phyloP scores from a whole-genome alignment of 2,888 invertebrate genomes.

The Chrysomela aeneicollis region DNA sequence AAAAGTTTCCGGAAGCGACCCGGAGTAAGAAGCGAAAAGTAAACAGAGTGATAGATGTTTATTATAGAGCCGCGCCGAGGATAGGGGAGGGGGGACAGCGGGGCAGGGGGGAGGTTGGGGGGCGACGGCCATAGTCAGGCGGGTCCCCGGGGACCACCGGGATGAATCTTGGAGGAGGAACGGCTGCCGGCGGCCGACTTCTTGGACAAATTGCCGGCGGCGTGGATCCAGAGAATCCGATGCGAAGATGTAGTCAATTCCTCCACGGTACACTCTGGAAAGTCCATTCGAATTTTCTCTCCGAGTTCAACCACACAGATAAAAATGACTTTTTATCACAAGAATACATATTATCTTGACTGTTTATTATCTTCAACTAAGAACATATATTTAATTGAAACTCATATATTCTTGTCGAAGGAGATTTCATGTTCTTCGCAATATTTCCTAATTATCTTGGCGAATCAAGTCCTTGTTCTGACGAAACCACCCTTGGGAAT shows the following conservation, averaged over 20 bases:
- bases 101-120: slow-evolving; percentile 30
- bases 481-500: no score
- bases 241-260: slow-evolving; percentile 27
- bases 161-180: slow-evolving; percentile 61
- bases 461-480: no score
- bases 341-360: no score
- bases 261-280: slow-evolving; percentile 42
- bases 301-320: no score
- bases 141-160: slow-evolving; percentile 56
- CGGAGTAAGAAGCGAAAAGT: slow-evolving; percentile 41
- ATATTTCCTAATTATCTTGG: no score
- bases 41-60: slow-evolving; percentile 61
- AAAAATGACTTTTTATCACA: no score
- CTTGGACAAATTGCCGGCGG: slow-evolving; percentile 61
- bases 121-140: slow-evolving; percentile 59
- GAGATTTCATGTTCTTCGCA: no score
- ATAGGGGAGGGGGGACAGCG: not conserved
- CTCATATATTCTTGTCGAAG: no score
- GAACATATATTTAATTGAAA: no score
- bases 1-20: slow-evolving; percentile 15
- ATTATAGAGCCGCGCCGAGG: slow-evolving; percentile 50
- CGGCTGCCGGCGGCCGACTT: slow-evolving; percentile 46
- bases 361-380: no score
- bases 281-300: no score
- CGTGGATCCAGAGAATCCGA: slow-evolving; percentile 50